These are phyloP conservation scores for Leucophenga maculata DNA, from an alignment of 2,888 invertebrate species.

Conservation along the genomic window DNA sequence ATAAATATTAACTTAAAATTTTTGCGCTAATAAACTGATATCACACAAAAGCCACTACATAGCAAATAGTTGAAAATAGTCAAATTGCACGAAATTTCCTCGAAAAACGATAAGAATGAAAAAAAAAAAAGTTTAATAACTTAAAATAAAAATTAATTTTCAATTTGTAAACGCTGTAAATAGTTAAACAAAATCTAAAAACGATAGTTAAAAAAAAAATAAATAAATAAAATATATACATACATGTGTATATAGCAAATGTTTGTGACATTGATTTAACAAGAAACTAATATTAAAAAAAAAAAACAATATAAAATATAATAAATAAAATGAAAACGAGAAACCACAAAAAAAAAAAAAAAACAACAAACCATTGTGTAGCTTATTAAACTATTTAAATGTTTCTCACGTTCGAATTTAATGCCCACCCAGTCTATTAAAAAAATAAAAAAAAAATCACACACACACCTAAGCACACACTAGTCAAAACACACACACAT, in stretches of 20 bases:
- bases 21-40: background rate
- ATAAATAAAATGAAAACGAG: background rate
- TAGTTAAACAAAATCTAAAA: background rate
- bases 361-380: background rate
- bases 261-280: slow-evolving; percentile 6
- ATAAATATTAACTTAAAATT: background rate
- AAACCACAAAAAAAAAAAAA: background rate
- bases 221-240: background rate
- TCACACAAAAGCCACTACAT: slow-evolving; percentile 1
- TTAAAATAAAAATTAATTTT: background rate
- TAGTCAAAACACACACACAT: slow-evolving; percentile 1
- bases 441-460: slow-evolving; percentile 28
- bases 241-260: slow-evolving; percentile 1
- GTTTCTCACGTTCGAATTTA: background rate
- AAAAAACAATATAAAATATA: background rate
- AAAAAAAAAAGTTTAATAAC: background rate
- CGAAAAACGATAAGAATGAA: background rate
- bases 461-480: slow-evolving; percentile 14
- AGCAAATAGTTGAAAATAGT: background rate
- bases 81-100: background rate
- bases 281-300: background rate
- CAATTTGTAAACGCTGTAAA: background rate
- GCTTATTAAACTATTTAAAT: background rate
- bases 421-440: slow-evolving; percentile 6
- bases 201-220: background rate